Percentiles rank a stretch among this genome's conserved stretches.
phyloP scores from a whole-genome alignment of 2,888 invertebrate genomes.

The Lasioglossum oenotherae region DNA sequence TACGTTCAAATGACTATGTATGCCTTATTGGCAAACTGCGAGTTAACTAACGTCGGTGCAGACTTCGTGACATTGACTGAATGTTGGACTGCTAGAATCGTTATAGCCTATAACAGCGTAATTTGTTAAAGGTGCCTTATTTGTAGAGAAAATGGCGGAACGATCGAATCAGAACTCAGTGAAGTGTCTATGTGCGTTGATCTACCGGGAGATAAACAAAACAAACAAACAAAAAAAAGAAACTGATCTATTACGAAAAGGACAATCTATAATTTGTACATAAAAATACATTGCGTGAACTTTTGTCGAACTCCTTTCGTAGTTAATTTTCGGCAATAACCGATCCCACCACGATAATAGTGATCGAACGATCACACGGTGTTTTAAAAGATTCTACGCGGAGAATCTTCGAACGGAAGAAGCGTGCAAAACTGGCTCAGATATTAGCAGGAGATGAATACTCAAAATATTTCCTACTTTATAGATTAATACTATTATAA shows the following conservation, averaged over 20 bases:
- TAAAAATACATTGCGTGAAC: constrained; percentile 74
- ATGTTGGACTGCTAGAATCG: constrained; percentile 75
- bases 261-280: constrained; percentile 81
- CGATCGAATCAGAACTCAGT: constrained; percentile 74
- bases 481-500: constrained; percentile 79
- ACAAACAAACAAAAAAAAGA: constrained; percentile 28
- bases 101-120: constrained; percentile 80
- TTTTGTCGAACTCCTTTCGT: constrained; percentile 68
- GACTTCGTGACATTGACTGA: constrained; percentile 73
- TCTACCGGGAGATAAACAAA: constrained; percentile 61
- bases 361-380: constrained; percentile 48
- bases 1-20: constrained; percentile 71
- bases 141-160: constrained; percentile 75
- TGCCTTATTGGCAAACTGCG: constrained; percentile 76
- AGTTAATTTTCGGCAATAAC: constrained; percentile 76
- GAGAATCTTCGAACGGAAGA: constrained; percentile 56
- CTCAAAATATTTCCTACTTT: constrained; percentile 83
- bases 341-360: constrained; percentile 68
- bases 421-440: constrained; percentile 64
- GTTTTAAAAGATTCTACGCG: constrained; percentile 53
- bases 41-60: constrained; percentile 76
- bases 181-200: constrained; percentile 76
- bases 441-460: constrained; percentile 78
- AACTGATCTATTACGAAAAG: constrained; percentile 73
- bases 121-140: constrained; percentile 85